Conservation (phyloP, 2,797 vertebrate species). For the Spatula clypeata region DNA sequence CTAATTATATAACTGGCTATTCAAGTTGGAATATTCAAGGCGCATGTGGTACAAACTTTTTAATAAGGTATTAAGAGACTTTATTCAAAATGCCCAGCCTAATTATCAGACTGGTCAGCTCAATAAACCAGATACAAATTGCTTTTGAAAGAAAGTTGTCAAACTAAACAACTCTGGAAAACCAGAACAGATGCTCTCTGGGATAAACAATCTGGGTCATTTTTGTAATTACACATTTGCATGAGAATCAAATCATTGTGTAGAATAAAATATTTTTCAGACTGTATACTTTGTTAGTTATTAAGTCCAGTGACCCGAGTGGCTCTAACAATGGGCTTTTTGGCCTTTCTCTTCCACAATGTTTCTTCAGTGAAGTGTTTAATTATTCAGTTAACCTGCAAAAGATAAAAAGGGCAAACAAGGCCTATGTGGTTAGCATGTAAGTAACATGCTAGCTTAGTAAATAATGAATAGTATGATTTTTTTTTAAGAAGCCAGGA, state of each 20-base stretch:
- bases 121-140: not conserved
- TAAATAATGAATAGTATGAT: not conserved
- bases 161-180: constrained; percentile 42
- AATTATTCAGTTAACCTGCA: constrained; percentile 21
- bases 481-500: constrained; percentile 16
- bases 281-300: not conserved
- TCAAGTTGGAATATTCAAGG: not conserved
- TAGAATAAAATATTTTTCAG: not conserved
- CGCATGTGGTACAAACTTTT: not conserved
- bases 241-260: not conserved
- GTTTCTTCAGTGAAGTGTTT: constrained; percentile 4
- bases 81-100: not conserved
- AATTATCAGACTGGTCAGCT: not conserved
- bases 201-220: constrained; percentile 34
- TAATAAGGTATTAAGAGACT: not conserved
- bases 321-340: not conserved
- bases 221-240: constrained; percentile 15
- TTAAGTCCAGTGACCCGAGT: not conserved
- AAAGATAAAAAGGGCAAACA: constrained; percentile 25
- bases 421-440: not conserved
- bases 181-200: constrained; percentile 31
- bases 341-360: not conserved
- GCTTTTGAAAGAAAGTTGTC: constrained; percentile 2
- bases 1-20: not conserved
- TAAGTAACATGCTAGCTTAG: not conserved